phyloP scores from a whole-genome alignment of 2,797 vertebrate species.

The Antennarius maculatus region DNA sequence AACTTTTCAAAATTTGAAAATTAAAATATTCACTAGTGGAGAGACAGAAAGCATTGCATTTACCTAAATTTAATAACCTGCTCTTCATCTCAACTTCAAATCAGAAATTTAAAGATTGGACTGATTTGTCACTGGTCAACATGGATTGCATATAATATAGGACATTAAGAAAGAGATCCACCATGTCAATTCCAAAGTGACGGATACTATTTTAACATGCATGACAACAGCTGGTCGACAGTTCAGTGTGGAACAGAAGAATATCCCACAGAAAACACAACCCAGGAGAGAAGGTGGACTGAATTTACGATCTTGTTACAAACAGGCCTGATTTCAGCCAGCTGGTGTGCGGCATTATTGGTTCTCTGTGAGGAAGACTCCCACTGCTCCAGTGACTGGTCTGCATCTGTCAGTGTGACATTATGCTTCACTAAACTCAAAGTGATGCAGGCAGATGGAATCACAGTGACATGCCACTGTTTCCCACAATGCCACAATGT shows the following conservation, averaged over 20 bases:
- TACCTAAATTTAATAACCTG: not conserved
- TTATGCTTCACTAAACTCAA: conserved; percentile 35
- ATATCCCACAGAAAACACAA: not conserved
- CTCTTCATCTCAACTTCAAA: not conserved
- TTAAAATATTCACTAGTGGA: not conserved
- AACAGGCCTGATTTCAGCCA: conserved; percentile 17
- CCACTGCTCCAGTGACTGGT: conserved; percentile 25
- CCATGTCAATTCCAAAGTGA: not conserved
- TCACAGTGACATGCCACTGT: not conserved
- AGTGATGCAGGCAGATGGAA: conserved; percentile 15
- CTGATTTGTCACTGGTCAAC: no score
- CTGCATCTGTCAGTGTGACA: conserved; percentile 23
- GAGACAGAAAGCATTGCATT: not conserved
- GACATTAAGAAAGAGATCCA: not conserved
- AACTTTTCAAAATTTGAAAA: not conserved
- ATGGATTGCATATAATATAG: no score
- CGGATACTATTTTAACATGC: not conserved
- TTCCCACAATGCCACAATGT: conserved; percentile 19
- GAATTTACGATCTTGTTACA: conserved; percentile 21
- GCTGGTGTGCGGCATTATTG: conserved; percentile 12
- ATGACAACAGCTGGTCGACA: not conserved
- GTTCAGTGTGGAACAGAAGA: conserved; percentile 8
- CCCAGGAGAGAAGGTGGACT: conserved; percentile 9
- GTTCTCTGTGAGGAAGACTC: conserved; percentile 13
- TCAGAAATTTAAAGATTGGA: not conserved